phyloP scores from a whole-genome alignment of 2,797 vertebrate genomes.

The Ceryle rudis region DNA sequence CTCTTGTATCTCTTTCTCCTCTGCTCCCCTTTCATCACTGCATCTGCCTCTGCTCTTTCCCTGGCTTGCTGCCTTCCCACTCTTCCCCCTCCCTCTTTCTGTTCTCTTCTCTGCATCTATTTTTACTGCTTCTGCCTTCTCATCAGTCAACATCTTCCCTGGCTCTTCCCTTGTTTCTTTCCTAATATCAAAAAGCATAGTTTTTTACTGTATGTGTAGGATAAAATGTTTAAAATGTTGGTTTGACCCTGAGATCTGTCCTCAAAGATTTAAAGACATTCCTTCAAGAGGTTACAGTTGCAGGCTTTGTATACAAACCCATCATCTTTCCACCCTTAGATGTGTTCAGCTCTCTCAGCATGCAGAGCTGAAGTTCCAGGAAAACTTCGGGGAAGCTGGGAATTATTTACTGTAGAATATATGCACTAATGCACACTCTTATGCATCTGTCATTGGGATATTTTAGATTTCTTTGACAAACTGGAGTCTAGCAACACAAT shows the following conservation, averaged over 20 bases:
- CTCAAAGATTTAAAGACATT: neutral
- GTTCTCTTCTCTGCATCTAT: neutral
- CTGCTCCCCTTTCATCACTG: neutral
- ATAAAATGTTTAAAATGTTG: neutral
- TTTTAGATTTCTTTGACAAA: slow-evolving; percentile 6
- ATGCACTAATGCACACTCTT: neutral
- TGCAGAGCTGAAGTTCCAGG: neutral
- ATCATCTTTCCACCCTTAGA: neutral
- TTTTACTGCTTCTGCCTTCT: neutral
- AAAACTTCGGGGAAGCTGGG: neutral
- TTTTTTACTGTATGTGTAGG: neutral
- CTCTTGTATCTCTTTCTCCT: neutral
- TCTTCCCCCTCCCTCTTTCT: neutral
- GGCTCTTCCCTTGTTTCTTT: neutral
- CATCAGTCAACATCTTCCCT: neutral
- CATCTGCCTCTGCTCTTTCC: neutral
- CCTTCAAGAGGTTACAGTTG: neutral
- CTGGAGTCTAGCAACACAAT: neutral
- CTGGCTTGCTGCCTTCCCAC: neutral
- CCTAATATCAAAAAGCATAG: neutral
- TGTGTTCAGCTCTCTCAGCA: neutral
- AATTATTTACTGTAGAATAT: neutral
- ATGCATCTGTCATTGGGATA: neutral
- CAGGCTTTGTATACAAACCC: neutral
- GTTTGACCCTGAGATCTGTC: neutral